Conservation (phyloP, 2,113 vertebrate genomes). For the Hemicordylus capensis region DNA sequence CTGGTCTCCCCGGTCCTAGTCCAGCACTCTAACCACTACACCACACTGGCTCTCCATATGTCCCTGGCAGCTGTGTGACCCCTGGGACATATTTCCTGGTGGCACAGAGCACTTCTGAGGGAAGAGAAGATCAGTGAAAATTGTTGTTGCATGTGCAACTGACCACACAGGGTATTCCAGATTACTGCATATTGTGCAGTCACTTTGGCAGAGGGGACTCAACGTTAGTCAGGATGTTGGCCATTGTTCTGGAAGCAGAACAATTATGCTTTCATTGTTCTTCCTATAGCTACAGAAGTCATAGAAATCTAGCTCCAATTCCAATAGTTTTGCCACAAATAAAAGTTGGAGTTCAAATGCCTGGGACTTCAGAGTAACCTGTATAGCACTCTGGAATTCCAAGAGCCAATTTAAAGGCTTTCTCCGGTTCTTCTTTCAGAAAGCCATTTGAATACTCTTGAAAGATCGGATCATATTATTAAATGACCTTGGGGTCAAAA, state of each 20-base stretch:
- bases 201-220: too few relatives aligned
- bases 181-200: too few relatives aligned
- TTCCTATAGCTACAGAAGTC: slow-evolving; percentile 24
- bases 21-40: too few relatives aligned
- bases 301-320: slow-evolving; percentile 33
- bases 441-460: slow-evolving; percentile 36
- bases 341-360: slow-evolving; percentile 23
- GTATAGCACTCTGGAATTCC: not conserved
- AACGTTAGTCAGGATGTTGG: too few relatives aligned
- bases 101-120: too few relatives aligned
- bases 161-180: too few relatives aligned
- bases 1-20: too few relatives aligned
- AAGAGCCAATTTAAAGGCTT: slow-evolving; percentile 19
- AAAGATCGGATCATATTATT: slow-evolving; percentile 13
- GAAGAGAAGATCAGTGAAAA: too few relatives aligned
- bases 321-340: not conserved
- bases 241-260: slow-evolving; percentile 10
- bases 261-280: slow-evolving; percentile 31
- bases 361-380: not conserved
- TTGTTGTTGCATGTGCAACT: too few relatives aligned
- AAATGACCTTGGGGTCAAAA: slow-evolving; percentile 33
- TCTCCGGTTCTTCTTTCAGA: slow-evolving; percentile 20
- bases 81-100: too few relatives aligned
- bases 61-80: too few relatives aligned
- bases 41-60: too few relatives aligned